A percentile compares a stretch with the other conserved stretches of the same genome.
Evolutionary conservation across 2,113 vertebrate genomes (phyloP).

Genomic region (Rhabdomys dilectus): DNA sequence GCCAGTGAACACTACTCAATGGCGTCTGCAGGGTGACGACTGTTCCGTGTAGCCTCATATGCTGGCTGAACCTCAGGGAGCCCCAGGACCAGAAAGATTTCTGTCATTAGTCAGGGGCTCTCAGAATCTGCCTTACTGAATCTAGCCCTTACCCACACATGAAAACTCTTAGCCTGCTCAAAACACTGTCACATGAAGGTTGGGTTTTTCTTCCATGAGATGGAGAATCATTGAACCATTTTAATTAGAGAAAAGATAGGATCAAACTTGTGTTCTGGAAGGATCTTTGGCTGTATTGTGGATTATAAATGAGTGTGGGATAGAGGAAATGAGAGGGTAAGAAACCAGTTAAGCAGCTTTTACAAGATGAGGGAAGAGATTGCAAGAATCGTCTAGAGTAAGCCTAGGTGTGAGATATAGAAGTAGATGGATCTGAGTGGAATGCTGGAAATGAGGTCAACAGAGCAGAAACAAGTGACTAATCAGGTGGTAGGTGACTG

Average conservation of each 20-base stretch:
- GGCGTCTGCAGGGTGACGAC: too few relatives aligned
- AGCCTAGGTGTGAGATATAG: neutral
- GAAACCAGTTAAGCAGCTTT: neutral
- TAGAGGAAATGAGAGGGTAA: neutral
- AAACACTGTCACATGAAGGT: neutral
- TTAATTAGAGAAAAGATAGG: neutral
- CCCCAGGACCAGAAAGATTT: neutral
- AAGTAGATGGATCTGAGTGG: rapidly evolving
- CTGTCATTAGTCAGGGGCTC: rapidly evolving
- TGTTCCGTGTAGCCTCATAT: neutral
- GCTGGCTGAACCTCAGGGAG: neutral
- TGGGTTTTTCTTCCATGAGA: neutral
- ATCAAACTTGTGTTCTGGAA: neutral
- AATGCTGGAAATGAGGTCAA: neutral
- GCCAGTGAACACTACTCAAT: rapidly evolving
- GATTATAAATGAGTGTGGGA: neutral
- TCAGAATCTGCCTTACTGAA: neutral
- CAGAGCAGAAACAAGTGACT: neutral
- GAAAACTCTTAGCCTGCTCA: neutral
- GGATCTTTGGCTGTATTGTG: neutral
- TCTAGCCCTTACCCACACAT: neutral
- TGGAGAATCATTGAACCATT: too few relatives aligned
- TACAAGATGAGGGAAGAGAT: neutral
- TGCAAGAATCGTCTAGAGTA: neutral
- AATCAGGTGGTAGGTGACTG: neutral